Conservation (phyloP, 2,888 invertebrate genomes). For the Erannis defoliaria region DNA sequence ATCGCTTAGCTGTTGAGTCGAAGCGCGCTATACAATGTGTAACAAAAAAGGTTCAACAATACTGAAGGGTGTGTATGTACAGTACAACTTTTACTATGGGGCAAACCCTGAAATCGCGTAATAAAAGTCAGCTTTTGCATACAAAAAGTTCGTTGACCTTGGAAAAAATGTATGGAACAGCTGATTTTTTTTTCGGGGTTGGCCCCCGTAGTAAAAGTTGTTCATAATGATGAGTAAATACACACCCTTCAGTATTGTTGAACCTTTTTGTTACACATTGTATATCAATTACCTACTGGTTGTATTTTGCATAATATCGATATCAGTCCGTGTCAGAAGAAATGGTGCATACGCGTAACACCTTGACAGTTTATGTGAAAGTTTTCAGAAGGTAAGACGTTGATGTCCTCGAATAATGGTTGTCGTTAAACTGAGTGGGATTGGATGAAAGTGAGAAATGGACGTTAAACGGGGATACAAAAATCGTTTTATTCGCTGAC, state of each 20-base stretch:
- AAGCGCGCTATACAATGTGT: slow-evolving; percentile 39
- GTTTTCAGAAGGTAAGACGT: slow-evolving; percentile 9
- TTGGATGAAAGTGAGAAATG: slow-evolving; percentile 18
- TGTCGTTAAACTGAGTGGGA: slow-evolving; percentile 16
- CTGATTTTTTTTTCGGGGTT: too few relatives aligned
- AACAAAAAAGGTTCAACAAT: too few relatives aligned
- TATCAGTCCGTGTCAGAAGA: slow-evolving; percentile 49
- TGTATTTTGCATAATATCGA: slow-evolving; percentile 51
- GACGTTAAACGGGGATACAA: not conserved
- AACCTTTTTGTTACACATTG: too few relatives aligned
- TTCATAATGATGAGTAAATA: too few relatives aligned
- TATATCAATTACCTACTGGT: slow-evolving; percentile 52
- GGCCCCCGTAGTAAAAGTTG: too few relatives aligned
- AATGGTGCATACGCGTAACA: slow-evolving; percentile 36
- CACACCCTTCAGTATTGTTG: too few relatives aligned
- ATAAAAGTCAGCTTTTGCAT: too few relatives aligned
- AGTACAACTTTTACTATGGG: too few relatives aligned
- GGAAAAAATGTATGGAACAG: too few relatives aligned
- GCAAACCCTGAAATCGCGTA: too few relatives aligned
- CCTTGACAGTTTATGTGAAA: slow-evolving; percentile 34
- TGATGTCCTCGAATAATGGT: slow-evolving; percentile 14
- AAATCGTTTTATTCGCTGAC: not conserved
- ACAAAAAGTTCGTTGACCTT: too few relatives aligned
- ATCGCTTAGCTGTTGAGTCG: slow-evolving; percentile 45
- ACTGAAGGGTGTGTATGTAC: too few relatives aligned